A percentile compares a stretch with the other conserved stretches of the same genome.
Evolutionary conservation across 1,140 invertebrate genomes (phyloP).

Genomic region (Zaprionus taronus): DNA sequence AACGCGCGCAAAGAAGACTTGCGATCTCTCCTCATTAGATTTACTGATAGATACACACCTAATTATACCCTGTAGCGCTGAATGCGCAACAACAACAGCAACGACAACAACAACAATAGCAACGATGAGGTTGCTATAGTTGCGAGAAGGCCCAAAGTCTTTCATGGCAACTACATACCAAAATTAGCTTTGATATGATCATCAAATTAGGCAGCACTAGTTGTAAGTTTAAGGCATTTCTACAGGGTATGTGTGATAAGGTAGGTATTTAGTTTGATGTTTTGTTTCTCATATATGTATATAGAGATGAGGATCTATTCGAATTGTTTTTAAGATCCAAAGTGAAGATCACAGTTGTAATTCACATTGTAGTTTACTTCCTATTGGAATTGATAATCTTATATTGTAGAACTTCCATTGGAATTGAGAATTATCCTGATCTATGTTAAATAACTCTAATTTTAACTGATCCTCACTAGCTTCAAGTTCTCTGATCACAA

Average conservation of each 20-base stretch:
- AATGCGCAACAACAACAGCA: background rate
- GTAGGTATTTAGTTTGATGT: too few relatives aligned
- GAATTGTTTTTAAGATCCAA: too few relatives aligned
- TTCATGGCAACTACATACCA: background rate
- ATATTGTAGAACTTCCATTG: too few relatives aligned
- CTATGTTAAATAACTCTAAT: too few relatives aligned
- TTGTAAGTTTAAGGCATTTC: background rate
- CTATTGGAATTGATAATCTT: too few relatives aligned
- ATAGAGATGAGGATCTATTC: too few relatives aligned
- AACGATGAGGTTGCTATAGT: background rate
- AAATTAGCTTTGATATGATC: slow-evolving; percentile 6
- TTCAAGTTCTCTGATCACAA: too few relatives aligned
- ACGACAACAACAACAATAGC: background rate
- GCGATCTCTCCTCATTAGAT: slow-evolving; percentile 35
- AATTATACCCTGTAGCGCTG: slow-evolving; percentile 30
- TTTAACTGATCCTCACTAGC: too few relatives aligned
- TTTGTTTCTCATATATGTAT: too few relatives aligned
- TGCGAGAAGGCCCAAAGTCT: background rate
- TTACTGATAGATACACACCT: slow-evolving; percentile 25
- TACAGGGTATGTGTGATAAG: background rate
- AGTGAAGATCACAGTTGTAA: too few relatives aligned
- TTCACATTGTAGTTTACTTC: too few relatives aligned
- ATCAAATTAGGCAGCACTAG: slow-evolving; percentile 1
- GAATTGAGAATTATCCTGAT: too few relatives aligned
- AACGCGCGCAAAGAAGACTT: slow-evolving; percentile 12